A percentile compares a stretch with the other conserved stretches of the same genome.
phyloP scores from a whole-genome alignment of 2,113 vertebrate species.

The Meleagris gallopavo region DNA sequence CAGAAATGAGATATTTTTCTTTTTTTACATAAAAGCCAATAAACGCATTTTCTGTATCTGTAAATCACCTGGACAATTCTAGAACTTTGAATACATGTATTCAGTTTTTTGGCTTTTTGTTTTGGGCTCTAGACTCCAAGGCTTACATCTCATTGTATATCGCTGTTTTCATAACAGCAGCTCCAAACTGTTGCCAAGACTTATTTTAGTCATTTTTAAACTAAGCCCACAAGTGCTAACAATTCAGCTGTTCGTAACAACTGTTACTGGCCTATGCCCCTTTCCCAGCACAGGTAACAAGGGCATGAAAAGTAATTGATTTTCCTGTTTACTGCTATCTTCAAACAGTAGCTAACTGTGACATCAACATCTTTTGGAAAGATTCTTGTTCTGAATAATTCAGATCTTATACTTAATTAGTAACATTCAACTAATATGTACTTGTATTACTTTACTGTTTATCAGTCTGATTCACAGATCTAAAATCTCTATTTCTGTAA shows the following conservation, averaged over 20 bases:
- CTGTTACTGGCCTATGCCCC: background rate
- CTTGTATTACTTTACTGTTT: background rate
- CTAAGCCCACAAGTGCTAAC: background rate
- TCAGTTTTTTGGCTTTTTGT: background rate
- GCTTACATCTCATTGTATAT: background rate
- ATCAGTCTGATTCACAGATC: background rate
- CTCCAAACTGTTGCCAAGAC: background rate
- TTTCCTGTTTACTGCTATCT: background rate
- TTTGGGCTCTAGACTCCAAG: background rate
- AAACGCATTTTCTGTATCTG: background rate
- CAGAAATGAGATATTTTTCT: background rate
- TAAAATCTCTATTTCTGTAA: background rate
- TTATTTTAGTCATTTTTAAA: background rate
- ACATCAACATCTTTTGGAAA: background rate
- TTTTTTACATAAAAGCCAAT: background rate
- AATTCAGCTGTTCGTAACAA: background rate
- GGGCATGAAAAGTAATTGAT: background rate
- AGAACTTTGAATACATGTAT: background rate
- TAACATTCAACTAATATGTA: background rate
- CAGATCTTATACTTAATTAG: background rate
- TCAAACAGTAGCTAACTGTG: background rate
- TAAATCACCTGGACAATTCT: background rate
- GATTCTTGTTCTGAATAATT: background rate
- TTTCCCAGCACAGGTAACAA: background rate
- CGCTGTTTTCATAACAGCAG: background rate